These are phyloP conservation scores for Anoplophora glabripennis DNA, from an alignment of 1,140 invertebrate genomes.

Conservation along the genomic window DNA sequence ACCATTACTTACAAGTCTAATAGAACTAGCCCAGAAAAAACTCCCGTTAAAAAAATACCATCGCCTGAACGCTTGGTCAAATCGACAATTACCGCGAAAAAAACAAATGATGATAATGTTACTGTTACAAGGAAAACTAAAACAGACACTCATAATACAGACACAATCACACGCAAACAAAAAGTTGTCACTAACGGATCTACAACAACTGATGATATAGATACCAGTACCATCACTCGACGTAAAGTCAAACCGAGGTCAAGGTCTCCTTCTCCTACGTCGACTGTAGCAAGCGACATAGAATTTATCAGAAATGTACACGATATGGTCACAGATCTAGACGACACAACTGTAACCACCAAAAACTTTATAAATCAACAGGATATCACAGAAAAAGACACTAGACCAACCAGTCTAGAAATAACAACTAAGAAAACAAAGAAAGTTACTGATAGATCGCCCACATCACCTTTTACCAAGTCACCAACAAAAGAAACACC, in stretches of 20 bases:
- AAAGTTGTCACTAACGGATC: slow-evolving; percentile 13
- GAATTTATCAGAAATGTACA: slow-evolving; percentile 34
- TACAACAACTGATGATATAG: slow-evolving; percentile 9
- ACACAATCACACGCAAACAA: slow-evolving; percentile 29
- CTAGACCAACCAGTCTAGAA: slow-evolving; percentile 29
- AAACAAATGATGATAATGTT: slow-evolving; percentile 4
- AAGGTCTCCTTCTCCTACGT: slow-evolving; percentile 38
- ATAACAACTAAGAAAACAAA: slow-evolving; percentile 27
- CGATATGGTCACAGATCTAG: slow-evolving; percentile 36
- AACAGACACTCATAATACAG: slow-evolving; percentile 20
- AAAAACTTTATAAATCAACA: slow-evolving; percentile 7
- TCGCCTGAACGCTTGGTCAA: slow-evolving; percentile 9
- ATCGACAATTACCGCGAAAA: background rate
- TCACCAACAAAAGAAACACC: slow-evolving; percentile 20
- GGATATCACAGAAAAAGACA: slow-evolving; percentile 4
- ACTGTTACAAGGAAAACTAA: slow-evolving; percentile 7
- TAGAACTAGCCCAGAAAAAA: slow-evolving; percentile 37
- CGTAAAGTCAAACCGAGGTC: slow-evolving; percentile 23
- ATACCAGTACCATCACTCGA: slow-evolving; percentile 32
- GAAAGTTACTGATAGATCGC: slow-evolving; percentile 32
- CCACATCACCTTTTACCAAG: slow-evolving; percentile 29
- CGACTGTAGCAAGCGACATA: slow-evolving; percentile 33
- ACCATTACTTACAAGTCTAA: slow-evolving; percentile 46
- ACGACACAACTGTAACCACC: slow-evolving; percentile 20
- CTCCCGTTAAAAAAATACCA: slow-evolving; percentile 6